Conservation (phyloP, 1,140 invertebrate genomes). For the Psilanteris sp. region DNA sequence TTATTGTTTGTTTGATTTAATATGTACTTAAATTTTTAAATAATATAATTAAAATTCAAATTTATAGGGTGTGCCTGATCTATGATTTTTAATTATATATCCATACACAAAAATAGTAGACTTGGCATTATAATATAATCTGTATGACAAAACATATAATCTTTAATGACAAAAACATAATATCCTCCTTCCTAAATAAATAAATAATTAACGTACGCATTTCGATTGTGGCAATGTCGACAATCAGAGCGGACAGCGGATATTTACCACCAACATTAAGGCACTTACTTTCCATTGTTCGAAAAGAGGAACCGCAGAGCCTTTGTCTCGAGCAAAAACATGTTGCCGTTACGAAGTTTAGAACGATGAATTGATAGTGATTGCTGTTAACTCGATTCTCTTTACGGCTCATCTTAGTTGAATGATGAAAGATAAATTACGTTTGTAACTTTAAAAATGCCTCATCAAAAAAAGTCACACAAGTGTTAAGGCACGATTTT, state of each 20-base stretch:
- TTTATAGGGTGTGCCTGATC: no score
- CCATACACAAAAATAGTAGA: no score
- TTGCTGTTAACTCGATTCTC: constrained; percentile 53
- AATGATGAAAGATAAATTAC: constrained; percentile 61
- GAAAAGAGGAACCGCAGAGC: constrained; percentile 58
- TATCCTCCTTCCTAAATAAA: constrained; percentile 15
- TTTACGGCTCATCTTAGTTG: constrained; percentile 50
- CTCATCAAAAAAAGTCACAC: constrained; percentile 27
- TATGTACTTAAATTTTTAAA: no score
- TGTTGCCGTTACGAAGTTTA: constrained; percentile 57
- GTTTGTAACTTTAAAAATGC: constrained; percentile 51
- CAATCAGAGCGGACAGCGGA: constrained; percentile 61
- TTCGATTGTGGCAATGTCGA: constrained; percentile 18
- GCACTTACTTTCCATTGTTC: constrained; percentile 59
- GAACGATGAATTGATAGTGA: constrained; percentile 56
- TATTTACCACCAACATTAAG: constrained; percentile 48
- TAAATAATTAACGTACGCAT: constrained; percentile 34
- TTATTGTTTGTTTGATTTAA: no score
- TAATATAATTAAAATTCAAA: no score
- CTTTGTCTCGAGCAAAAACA: constrained; percentile 57
- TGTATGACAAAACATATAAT: no score
- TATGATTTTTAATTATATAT: no score
- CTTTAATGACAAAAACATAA: constrained; percentile 16
- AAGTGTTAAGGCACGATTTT: constrained; percentile 20
- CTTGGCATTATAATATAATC: no score